Base-by-base conservation (phyloP, 2,113 vertebrate genomes). In the Aspidoscelis tigris region DNA sequence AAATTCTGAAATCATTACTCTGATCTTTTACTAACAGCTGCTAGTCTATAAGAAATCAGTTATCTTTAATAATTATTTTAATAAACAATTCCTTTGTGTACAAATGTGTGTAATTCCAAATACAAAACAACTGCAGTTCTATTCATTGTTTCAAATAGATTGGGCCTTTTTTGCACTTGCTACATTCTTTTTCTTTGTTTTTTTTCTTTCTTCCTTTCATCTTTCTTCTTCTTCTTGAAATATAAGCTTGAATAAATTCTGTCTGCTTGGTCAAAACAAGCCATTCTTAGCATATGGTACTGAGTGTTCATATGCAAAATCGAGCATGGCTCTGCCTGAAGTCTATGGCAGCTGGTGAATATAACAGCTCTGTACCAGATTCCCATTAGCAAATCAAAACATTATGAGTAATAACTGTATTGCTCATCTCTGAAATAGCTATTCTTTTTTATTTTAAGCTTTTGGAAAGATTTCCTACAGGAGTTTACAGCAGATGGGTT, bases 381-480 rank as follows among this genome's bases (percentile, higher is more conserved):
- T 93, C 92, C 88, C 94, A 65, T 84, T 84, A 78, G 76, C 68
- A 84, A 83, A 76, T 83, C 82, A 78, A 84, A 78, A 78, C 92
- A 94, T 91, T 89, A 73, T 93, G 89, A 89, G 89, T 89, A 90
- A 92, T 93, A 95, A 91, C 94, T 91, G 83, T 89, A 90, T 93
- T 94, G 86, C 86, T 92, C 26, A 2, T 92, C 92, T 95, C 92
- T 89, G 93, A 94, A 95, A 95, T 92, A 94, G 88, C 87, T 92
- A 79, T 94, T 93, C 87, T 90, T 90, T 33, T 94, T 90, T 94
- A 93, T 92, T 95, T 94, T 94, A 94, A 93, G 87, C 87, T 88
- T 88, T 89, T 69, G 73, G 91, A 92, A 94, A 92, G 7, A 83
- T 86, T 95, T 92, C 75, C 55, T 82, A 71, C 72, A 89, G 81